Evolutionary conservation across 2,797 vertebrate species (phyloP).

Genomic region (Microcaecilia unicolor): DNA sequence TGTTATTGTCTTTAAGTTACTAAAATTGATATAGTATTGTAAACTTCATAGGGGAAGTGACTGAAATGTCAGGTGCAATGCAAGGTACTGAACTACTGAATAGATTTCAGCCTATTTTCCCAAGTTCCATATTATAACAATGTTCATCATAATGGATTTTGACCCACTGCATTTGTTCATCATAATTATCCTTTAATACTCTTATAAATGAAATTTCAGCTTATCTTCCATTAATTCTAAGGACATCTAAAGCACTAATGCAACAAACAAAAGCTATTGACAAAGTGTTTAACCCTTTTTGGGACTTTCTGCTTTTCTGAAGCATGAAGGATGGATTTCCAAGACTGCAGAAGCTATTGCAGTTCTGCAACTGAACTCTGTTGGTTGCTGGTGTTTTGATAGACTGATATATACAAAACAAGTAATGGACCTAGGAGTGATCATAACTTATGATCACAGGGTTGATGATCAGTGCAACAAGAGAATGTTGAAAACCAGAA

Average conservation of each 20-base stretch:
- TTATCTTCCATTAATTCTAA: conserved; percentile 70
- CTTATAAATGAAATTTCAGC: conserved; percentile 74
- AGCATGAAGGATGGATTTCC: neutral
- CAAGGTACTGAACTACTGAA: conserved; percentile 21
- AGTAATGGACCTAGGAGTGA: no score
- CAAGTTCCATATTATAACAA: conserved; percentile 51
- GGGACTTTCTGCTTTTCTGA: conserved; percentile 3
- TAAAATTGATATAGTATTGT: conserved; percentile 23
- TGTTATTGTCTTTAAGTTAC: conserved; percentile 42
- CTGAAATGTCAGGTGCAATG: conserved; percentile 13
- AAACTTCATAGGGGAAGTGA: conserved; percentile 10
- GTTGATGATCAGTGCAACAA: no score
- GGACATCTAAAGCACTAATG: conserved; percentile 52
- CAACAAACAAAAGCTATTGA: conserved; percentile 59
- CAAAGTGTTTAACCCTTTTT: conserved; percentile 61
- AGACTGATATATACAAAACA: no score
- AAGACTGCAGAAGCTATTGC: no score
- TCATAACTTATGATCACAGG: no score
- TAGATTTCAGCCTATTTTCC: conserved; percentile 49
- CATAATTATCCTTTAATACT: conserved; percentile 78
- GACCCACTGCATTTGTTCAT: conserved; percentile 63
- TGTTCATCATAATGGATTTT: conserved; percentile 61
- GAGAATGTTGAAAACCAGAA: no score
- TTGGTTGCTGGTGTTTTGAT: no score
- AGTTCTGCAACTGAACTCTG: no score